phyloP scores from a whole-genome alignment of 2,797 vertebrate genomes.

The Alauda arvensis region DNA sequence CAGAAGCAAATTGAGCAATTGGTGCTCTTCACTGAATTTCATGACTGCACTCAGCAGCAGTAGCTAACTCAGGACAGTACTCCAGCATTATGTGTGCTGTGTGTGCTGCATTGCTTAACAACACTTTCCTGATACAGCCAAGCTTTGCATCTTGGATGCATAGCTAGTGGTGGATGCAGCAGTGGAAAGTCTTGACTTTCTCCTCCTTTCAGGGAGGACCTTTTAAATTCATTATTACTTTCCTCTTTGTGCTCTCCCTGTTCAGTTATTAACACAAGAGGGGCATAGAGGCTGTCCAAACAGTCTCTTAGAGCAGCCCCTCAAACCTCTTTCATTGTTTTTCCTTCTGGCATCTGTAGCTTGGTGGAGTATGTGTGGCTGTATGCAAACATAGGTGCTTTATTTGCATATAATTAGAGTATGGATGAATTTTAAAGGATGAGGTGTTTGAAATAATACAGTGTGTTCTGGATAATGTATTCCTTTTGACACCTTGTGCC shows the following conservation, averaged over 20 bases:
- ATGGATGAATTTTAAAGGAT: not conserved
- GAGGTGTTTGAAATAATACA: not conserved
- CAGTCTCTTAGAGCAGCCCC: not conserved
- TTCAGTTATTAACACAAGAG: not conserved
- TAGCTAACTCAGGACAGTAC: not conserved
- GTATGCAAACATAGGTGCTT: not conserved
- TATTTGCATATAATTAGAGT: not conserved
- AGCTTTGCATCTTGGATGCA: not conserved
- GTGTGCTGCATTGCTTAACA: not conserved
- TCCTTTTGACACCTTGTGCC: not conserved
- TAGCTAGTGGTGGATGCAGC: not conserved
- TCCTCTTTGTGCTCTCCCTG: not conserved
- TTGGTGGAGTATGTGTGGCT: not conserved
- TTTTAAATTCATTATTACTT: not conserved
- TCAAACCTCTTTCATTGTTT: not conserved
- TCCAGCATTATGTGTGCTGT: fast-evolving
- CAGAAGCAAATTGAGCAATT: constrained; percentile 40
- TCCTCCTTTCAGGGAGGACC: not conserved
- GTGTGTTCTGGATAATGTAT: not conserved
- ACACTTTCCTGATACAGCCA: not conserved
- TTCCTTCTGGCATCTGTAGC: not conserved
- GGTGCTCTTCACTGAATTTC: not conserved
- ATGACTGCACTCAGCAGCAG: not conserved
- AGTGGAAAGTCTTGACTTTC: not conserved
- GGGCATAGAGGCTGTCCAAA: not conserved